Evolutionary conservation across 2,113 vertebrate genomes (phyloP), one percentile per base, ranked within the genome.

Genomic region (Aptenodytes patagonicus): DNA sequence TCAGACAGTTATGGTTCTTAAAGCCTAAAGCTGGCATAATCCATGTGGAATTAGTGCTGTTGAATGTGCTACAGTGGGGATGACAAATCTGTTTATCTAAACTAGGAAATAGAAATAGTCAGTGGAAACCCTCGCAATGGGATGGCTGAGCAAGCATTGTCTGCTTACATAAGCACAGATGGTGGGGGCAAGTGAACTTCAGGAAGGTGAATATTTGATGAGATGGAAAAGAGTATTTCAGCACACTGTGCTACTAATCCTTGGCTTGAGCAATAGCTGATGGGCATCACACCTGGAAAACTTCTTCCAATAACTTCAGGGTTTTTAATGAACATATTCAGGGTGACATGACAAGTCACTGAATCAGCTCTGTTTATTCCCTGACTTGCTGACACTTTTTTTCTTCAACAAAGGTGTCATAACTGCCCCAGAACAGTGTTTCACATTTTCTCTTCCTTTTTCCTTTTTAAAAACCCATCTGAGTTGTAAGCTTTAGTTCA

Each of bases 181-280:
- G 57, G 65, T 72, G 52, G 57, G 65, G 31, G 34, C 52, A 87
- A 84, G 17, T 47, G 57, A 91, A 69, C 62, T 87, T 76, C 65
- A 65, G 55, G 69, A 82, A 93, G 80, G 47, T 91, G 87, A 95
- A 91, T 93, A 91, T 76, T 93, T 95, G 78, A 82, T 91, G 84
- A 91, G 52, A 65, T 83, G 31, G 73, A 87, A 96, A 93, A 82
- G 13, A 82, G 42, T 84, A 65, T 76, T 95, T 96, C 89, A 79
- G 69, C 81, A 91, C 32, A 76, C 52, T 24, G 9, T 84, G 57
- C 57, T 79, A 57, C 66, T 90, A 77, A 79, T 71, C 24, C 19
- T 8, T 2, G 2, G 17, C 17, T 96, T 96, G 73, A 91, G 91
- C 57, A 94, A 91, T 64, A 93, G 17, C 18, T 93, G 77, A 91